Percentiles rank a stretch among this genome's conserved stretches.
Conservation (phyloP, 2,797 vertebrate species). For the Anableps anableps region DNA sequence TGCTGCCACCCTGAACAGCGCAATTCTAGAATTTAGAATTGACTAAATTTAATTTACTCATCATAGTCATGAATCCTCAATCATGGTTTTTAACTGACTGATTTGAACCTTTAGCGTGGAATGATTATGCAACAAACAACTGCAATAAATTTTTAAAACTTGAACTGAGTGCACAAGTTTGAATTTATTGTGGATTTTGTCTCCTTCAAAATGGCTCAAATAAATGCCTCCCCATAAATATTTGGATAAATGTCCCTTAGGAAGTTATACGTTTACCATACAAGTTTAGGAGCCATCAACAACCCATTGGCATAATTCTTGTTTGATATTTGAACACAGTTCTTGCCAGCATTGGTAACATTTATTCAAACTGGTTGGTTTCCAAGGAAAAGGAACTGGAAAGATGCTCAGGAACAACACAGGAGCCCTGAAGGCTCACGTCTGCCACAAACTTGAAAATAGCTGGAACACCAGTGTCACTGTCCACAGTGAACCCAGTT, state of each 20-base stretch:
- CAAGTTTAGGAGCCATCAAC: neutral
- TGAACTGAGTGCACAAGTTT: neutral
- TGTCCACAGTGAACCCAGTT: too few relatives aligned
- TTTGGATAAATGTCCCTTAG: neutral
- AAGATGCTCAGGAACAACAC: neutral
- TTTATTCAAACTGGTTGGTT: neutral
- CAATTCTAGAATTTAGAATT: too few relatives aligned
- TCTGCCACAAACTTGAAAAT: too few relatives aligned
- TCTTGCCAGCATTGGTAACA: neutral
- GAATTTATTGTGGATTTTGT: neutral
- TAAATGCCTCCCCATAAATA: neutral
- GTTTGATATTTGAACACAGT: neutral
- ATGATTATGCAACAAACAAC: neutral
- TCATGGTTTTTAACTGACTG: neutral
- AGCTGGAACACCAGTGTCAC: too few relatives aligned
- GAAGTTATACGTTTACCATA: neutral
- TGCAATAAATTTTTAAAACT: neutral
- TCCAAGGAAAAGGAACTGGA: neutral
- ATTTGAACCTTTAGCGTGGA: neutral
- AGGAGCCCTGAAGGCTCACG: too few relatives aligned
- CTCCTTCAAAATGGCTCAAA: neutral
- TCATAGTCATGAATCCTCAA: neutral
- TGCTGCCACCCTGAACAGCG: too few relatives aligned
- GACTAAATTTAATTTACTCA: too few relatives aligned
- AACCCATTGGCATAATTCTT: neutral